phyloP scores from a whole-genome alignment of 2,888 invertebrate species.

The Alentia gelatinosa region DNA sequence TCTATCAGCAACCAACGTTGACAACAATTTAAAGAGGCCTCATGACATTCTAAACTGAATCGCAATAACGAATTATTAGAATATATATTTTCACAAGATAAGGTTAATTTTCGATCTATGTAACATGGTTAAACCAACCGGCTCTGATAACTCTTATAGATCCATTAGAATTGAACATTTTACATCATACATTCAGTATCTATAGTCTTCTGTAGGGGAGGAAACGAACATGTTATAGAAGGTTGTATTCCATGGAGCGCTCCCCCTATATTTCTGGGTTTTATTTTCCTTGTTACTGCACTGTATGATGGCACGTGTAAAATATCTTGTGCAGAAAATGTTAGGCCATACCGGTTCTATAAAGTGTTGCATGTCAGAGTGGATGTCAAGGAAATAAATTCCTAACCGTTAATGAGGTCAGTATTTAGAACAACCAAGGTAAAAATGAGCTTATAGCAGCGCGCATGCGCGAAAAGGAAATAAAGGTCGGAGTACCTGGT shows the following conservation, averaged over 20 bases:
- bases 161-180: conserved; percentile 19
- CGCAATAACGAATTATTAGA: too few relatives aligned
- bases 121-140: too few relatives aligned
- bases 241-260: conserved; percentile 5
- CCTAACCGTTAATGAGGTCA: conserved; percentile 38
- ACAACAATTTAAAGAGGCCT: too few relatives aligned
- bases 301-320: neutral
- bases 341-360: conserved; percentile 38
- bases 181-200: conserved; percentile 25
- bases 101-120: too few relatives aligned
- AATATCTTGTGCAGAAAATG: neutral
- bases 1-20: too few relatives aligned
- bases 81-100: too few relatives aligned
- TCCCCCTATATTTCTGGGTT: neutral
- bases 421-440: neutral
- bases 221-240: conserved; percentile 1
- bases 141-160: neutral
- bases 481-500: conserved; percentile 50
- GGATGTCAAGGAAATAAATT: neutral
- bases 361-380: conserved; percentile 12
- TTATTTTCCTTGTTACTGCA: neutral
- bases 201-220: neutral
- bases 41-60: too few relatives aligned
- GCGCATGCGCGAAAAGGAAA: conserved; percentile 53
- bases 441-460: conserved; percentile 31